These are phyloP conservation scores for Dissostichus mawsoni DNA, from an alignment of 2,113 vertebrate genomes.

Conservation along the genomic window DNA sequence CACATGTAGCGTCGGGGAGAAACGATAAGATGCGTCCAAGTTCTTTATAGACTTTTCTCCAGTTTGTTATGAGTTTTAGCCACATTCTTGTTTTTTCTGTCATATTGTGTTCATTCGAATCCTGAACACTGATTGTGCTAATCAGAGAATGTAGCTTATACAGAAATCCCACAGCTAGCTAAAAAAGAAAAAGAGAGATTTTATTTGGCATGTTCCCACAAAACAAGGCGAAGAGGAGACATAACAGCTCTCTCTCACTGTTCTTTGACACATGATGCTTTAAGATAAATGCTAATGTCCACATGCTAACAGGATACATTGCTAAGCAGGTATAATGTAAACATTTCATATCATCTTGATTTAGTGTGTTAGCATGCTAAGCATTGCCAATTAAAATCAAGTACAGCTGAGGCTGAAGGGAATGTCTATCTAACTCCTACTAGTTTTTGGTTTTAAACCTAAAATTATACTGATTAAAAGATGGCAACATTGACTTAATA, in stretches of 20 bases:
- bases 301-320: not conserved
- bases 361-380: not conserved
- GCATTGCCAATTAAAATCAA: not conserved
- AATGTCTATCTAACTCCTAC: too few species aligned
- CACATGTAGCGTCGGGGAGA: not conserved
- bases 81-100: not conserved
- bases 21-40: not conserved
- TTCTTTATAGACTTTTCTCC: not conserved
- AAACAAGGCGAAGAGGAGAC: not conserved
- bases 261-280: not conserved
- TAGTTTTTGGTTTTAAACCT: too few species aligned
- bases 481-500: too few species aligned
- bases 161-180: not conserved
- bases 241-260: not conserved
- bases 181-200: not conserved
- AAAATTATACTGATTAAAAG: too few species aligned
- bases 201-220: not conserved
- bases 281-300: not conserved
- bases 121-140: not conserved
- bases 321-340: not conserved
- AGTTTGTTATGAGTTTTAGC: not conserved
- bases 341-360: not conserved
- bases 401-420: not conserved
- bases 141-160: not conserved
- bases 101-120: not conserved